These are phyloP conservation scores for Phrixothrix hirtus DNA, from an alignment of 2,888 invertebrate genomes.

Conservation along the genomic window DNA sequence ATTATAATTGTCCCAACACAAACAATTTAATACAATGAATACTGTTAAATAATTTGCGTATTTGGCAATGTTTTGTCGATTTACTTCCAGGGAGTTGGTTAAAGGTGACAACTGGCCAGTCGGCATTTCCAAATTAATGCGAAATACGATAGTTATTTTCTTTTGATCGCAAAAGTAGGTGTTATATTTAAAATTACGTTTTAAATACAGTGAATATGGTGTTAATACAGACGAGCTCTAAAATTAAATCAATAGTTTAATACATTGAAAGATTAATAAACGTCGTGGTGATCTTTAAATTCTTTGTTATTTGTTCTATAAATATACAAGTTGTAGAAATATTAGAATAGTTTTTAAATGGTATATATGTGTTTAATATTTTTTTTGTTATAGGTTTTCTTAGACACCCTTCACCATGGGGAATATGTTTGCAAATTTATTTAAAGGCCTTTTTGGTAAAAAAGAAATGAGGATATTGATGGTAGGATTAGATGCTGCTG, in stretches of 20 bases:
- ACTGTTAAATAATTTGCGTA: conserved; percentile 4
- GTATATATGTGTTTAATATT: background rate
- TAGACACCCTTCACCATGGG: conserved; percentile 80
- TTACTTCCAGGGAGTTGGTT: conserved; percentile 61
- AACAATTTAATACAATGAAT: background rate
- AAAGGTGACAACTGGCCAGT: conserved; percentile 61
- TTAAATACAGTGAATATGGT: too few species aligned
- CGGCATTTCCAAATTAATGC: conserved; percentile 52
- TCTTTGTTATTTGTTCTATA: conserved; percentile 43
- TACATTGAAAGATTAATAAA: conserved; percentile 49
- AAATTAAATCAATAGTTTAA: conserved; percentile 50
- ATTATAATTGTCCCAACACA: background rate
- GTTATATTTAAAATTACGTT: too few species aligned
- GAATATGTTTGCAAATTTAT: conserved; percentile 95
- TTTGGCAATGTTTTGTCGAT: conserved; percentile 41
- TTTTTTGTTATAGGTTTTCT: conserved; percentile 43
- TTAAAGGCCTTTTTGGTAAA: conserved; percentile 99
- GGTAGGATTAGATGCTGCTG: conserved; percentile 99
- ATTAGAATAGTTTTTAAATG: too few species aligned
- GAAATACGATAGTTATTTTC: background rate
- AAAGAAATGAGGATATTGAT: conserved; percentile 99
- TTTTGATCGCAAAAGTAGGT: background rate
- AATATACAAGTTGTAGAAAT: too few species aligned
- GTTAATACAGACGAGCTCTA: conserved; percentile 8
- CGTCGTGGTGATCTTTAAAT: conserved; percentile 38